Conservation (phyloP, 1,140 invertebrate genomes). For the Phocides pigmalion region DNA sequence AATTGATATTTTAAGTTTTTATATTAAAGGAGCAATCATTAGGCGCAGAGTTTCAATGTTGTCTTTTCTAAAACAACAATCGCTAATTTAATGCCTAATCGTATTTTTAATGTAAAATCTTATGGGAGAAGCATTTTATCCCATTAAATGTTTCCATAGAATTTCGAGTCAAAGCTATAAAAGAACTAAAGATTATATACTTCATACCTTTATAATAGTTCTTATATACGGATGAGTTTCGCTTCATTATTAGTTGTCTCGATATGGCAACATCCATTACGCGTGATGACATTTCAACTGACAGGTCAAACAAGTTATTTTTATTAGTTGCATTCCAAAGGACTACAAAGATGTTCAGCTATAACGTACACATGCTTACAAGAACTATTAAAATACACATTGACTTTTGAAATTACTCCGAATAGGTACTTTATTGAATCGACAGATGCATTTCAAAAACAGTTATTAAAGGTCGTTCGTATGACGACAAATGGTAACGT, state of each 20-base stretch:
- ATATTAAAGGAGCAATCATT: too few species aligned
- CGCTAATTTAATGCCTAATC: too few species aligned
- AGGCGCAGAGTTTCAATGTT: too few species aligned
- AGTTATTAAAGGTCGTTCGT: too few species aligned
- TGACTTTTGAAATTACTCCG: constrained; percentile 7
- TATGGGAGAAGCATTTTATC: neutral
- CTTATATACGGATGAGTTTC: constrained; percentile 39
- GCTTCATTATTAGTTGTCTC: constrained; percentile 23
- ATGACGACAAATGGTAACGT: too few species aligned
- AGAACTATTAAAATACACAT: neutral
- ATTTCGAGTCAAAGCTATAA: constrained; percentile 49
- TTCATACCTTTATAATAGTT: too few species aligned
- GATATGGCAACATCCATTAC: constrained; percentile 38
- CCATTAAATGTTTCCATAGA: neutral
- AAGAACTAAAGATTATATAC: too few species aligned
- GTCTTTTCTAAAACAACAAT: too few species aligned
- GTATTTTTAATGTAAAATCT: neutral
- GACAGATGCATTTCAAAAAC: too few species aligned
- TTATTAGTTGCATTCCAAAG: constrained; percentile 8
- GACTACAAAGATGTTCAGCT: neutral
- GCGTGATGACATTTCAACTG: constrained; percentile 35
- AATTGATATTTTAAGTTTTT: too few species aligned
- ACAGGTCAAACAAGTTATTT: constrained; percentile 15
- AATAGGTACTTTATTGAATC: too few species aligned
- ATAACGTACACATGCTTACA: neutral